A percentile compares a stretch with the other conserved stretches of the same genome.
phyloP scores from a whole-genome alignment of 1,140 invertebrate species.

The Drosophila pectinifera region DNA sequence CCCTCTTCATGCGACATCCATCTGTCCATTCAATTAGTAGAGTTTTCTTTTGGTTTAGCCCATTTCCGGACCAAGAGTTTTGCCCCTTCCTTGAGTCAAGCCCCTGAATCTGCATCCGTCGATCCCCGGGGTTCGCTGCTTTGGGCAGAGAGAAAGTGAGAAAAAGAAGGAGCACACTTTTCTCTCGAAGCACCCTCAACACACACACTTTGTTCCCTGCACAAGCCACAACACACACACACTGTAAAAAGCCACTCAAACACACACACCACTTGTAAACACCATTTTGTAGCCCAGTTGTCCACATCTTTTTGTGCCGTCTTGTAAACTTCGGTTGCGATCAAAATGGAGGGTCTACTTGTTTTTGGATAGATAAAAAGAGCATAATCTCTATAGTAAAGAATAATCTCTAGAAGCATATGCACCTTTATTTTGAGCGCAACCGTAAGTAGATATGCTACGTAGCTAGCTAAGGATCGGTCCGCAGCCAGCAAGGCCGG shows the following conservation, averaged over 20 bases:
- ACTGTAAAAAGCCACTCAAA: conserved; percentile 19
- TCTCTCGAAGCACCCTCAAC: conserved; percentile 22
- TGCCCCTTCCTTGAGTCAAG: background rate
- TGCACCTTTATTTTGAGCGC: conserved; percentile 14
- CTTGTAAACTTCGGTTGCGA: conserved; percentile 17
- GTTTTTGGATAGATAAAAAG: conserved; percentile 1
- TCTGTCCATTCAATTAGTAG: conserved; percentile 30
- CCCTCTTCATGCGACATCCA: conserved; percentile 28
- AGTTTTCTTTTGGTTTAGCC: conserved; percentile 43
- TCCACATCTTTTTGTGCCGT: conserved; percentile 36
- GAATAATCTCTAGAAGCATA: background rate
- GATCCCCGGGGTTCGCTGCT: conserved; percentile 25
- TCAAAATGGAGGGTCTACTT: conserved; percentile 12
- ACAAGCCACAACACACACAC: conserved; percentile 21
- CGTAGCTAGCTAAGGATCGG: conserved; percentile 45
- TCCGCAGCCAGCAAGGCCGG: conserved; percentile 8
- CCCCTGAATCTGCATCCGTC: conserved; percentile 24
- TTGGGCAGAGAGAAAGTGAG: conserved; percentile 25
- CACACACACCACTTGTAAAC: conserved; percentile 21
- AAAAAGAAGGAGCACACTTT: conserved; percentile 25
- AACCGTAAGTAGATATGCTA: conserved; percentile 29
- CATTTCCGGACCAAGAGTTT: conserved; percentile 51
- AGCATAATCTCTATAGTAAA: too few relatives aligned
- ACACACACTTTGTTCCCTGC: conserved; percentile 29
- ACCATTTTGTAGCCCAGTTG: conserved; percentile 43